Conservation (phyloP, 2,888 invertebrate species). For the Blastobasis adustella region DNA sequence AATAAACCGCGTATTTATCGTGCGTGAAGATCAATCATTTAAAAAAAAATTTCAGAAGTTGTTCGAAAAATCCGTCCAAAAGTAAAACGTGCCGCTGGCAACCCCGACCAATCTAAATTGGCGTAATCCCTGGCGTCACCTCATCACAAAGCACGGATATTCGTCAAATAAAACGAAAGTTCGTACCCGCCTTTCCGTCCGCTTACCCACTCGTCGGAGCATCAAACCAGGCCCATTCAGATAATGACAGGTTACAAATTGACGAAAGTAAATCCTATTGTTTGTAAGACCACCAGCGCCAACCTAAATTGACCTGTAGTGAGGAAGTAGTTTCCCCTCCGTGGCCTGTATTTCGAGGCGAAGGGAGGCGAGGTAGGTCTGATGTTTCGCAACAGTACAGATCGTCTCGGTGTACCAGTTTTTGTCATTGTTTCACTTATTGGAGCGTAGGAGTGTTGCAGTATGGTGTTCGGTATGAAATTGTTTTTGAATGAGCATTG, state of each 20-base stretch:
- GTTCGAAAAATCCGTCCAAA: too few relatives aligned
- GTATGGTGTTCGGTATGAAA: slow-evolving; percentile 4
- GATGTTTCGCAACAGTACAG: neutral
- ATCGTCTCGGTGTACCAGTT: neutral
- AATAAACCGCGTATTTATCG: too few relatives aligned
- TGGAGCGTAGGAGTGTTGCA: slow-evolving; percentile 9
- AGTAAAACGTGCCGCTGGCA: too few relatives aligned
- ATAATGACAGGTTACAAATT: slow-evolving; percentile 61
- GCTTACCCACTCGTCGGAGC: slow-evolving; percentile 47
- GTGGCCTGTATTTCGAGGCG: too few relatives aligned
- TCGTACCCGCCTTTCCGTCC: slow-evolving; percentile 23
- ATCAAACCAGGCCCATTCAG: slow-evolving; percentile 49
- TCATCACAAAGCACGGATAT: slow-evolving; percentile 4
- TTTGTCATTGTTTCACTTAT: slow-evolving; percentile 10
- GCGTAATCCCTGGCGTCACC: too few relatives aligned
- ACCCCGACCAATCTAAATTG: too few relatives aligned
- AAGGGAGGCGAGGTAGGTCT: too few relatives aligned
- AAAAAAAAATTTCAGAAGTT: too few relatives aligned
- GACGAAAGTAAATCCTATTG: slow-evolving; percentile 42
- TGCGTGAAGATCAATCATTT: too few relatives aligned
- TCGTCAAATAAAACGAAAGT: slow-evolving; percentile 10
- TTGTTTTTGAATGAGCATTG: neutral
- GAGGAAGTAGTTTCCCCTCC: too few relatives aligned
- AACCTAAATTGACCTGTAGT: too few relatives aligned
- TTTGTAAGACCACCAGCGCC: neutral